Evolutionary conservation across 2,797 vertebrate genomes (phyloP).

Genomic region (Diplodus sargus): DNA sequence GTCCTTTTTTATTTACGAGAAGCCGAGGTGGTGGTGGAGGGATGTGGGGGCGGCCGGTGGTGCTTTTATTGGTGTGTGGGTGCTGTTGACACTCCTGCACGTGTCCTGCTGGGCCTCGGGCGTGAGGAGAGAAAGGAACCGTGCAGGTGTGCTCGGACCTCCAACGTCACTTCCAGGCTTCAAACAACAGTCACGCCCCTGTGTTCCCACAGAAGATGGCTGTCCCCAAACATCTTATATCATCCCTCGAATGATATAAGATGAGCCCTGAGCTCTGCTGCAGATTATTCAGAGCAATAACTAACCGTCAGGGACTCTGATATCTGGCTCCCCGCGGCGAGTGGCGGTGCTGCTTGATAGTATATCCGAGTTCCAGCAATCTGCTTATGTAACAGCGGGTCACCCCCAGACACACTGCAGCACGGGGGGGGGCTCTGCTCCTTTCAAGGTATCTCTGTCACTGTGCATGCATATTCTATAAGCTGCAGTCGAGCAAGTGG

Average conservation of each 20-base stretch:
- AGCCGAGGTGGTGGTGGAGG: background rate
- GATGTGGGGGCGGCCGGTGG: constrained; percentile 46
- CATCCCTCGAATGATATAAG: constrained; percentile 9
- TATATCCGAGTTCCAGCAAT: constrained; percentile 63
- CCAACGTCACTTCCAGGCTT: constrained; percentile 50
- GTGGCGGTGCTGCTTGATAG: constrained; percentile 46
- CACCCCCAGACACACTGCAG: constrained; percentile 64
- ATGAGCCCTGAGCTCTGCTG: constrained; percentile 15
- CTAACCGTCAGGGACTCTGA: constrained; percentile 39
- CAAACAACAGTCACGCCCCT: constrained; percentile 61
- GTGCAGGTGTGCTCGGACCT: constrained; percentile 27
- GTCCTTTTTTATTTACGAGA: background rate
- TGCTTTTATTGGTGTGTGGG: constrained; percentile 36
- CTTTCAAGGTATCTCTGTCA: constrained; percentile 58
- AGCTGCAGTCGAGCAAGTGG: constrained; percentile 10
- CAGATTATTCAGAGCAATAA: constrained; percentile 49
- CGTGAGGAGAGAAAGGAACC: constrained; percentile 6
- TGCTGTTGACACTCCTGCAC: constrained; percentile 34
- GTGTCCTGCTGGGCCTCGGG: background rate
- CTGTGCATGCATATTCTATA: constrained; percentile 6
- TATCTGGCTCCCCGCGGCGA: constrained; percentile 47
- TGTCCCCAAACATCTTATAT: background rate
- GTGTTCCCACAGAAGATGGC: constrained; percentile 15
- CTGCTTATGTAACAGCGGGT: constrained; percentile 79
- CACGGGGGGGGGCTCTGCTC: constrained; percentile 49